Evolutionary conservation across 2,888 invertebrate species (phyloP).

Genomic region (Leistus spinibarbis): DNA sequence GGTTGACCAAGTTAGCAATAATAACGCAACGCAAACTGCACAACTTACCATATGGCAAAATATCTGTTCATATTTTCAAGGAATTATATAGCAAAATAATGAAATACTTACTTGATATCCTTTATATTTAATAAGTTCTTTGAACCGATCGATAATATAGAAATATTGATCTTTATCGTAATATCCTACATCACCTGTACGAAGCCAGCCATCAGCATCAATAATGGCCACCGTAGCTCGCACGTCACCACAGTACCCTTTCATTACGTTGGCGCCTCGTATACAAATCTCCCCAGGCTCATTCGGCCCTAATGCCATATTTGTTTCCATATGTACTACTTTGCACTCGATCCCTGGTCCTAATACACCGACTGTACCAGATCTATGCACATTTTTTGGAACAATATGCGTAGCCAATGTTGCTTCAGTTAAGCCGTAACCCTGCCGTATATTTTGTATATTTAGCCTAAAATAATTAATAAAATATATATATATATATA

Average conservation of each 20-base stretch:
- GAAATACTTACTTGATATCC: neutral
- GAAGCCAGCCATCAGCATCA: slow-evolving; percentile 74
- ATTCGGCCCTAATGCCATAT: slow-evolving; percentile 64
- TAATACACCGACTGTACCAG: no score
- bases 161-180: slow-evolving; percentile 76
- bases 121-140: slow-evolving; percentile 88
- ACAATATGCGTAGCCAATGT: no score
- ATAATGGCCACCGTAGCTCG: no score
- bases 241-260: slow-evolving; percentile 76
- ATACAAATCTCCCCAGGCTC: slow-evolving; percentile 81
- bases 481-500: no score
- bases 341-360: no score
- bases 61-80: neutral
- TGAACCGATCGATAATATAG: slow-evolving; percentile 80
- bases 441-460: no score
- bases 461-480: no score
- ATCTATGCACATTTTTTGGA: no score
- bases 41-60: no score
- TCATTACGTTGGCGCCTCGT: slow-evolving; percentile 67
- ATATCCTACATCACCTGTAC: slow-evolving; percentile 81
- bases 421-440: no score
- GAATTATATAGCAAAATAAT: neutral
- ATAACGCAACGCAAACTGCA: no score
- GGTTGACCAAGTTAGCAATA: neutral
- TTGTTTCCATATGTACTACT: no score